phyloP scores from a whole-genome alignment of 2,888 invertebrate genomes.

The Hymenopus coronatus region DNA sequence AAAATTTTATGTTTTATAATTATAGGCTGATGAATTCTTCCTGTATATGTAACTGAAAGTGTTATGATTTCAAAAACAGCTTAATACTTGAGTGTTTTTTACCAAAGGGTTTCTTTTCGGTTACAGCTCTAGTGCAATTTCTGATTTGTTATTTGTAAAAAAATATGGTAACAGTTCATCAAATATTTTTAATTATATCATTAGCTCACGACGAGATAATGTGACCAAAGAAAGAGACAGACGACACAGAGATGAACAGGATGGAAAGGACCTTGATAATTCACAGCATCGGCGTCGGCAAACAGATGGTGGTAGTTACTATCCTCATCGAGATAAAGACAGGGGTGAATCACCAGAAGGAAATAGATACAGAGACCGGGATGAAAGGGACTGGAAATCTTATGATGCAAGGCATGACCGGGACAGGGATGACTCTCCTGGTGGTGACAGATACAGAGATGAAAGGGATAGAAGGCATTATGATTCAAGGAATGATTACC shows the following conservation, averaged over 20 bases:
- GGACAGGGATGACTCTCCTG: constrained; percentile 29
- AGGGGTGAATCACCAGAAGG: constrained; percentile 14
- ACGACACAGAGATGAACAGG: constrained; percentile 29
- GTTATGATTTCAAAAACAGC: no score
- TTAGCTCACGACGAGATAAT: constrained; percentile 12
- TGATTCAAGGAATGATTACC: neutral
- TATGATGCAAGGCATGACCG: constrained; percentile 16
- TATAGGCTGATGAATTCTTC: no score
- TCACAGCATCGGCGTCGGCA: neutral
- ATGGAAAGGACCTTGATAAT: constrained; percentile 31
- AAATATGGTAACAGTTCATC: neutral
- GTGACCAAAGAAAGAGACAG: constrained; percentile 28
- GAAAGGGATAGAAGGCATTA: constrained; percentile 26
- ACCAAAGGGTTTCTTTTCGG: no score
- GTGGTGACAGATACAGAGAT: constrained; percentile 29
- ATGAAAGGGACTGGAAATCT: constrained; percentile 21
- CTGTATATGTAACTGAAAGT: no score
- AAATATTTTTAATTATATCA: neutral
- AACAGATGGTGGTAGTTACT: constrained; percentile 12
- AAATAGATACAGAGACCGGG: constrained; percentile 29
- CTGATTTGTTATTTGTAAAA: neutral
- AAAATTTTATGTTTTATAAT: no score
- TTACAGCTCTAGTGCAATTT: no score
- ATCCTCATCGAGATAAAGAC: constrained; percentile 17
- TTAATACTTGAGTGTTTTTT: no score